Base-by-base conservation (phyloP, 2,888 invertebrate genomes). In the Rhynchonema sp. region DNA sequence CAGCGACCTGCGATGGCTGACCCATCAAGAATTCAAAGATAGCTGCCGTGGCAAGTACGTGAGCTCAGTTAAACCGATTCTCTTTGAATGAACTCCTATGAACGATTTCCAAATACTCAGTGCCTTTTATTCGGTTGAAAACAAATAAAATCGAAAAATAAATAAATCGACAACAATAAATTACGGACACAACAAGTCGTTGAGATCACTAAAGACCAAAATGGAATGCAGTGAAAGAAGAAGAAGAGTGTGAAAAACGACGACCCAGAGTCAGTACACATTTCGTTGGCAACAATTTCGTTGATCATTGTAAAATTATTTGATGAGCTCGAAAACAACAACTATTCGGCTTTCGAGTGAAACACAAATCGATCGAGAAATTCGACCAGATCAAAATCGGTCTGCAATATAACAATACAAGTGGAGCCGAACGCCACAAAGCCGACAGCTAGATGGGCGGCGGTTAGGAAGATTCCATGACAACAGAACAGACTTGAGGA, bases 381-480 rank as follows among this genome's bases (percentile, higher is more conserved):
- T 2, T 58, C 53, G 20, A 60, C 59, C 17, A 62, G 30, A 54
- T 62, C 60, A 25, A 49, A 27, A 28, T 62, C 62, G 46, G 46
- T 58, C 30, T 22, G 26, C 25, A 58, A 59, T 13, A 66, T 64
- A 49, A 64, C 63, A 20, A 61, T 25, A 13, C 60, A 26, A 22
- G 68, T 58, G 2, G 66, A 29, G 1, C 65, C 25, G 49, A 70
- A 63, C 30, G 66, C 62, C 1, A 69, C 64, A 13, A 58, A 66
- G 28, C 71, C 71, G 26, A 71, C 65, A 13, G 66, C 64, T 2
- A 70, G 52, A 60, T 70, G 69, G 17, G 67, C 63, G 46, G 52
- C 46, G 13, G 55, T 55, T 27, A 55, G 9, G 55, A 55, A 55
- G 26, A 49, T 6, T 3, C 49, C 49, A 3, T 49, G 20, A 49